Evolutionary conservation across 2,888 invertebrate species (phyloP).

Genomic region (Torymus texanus): DNA sequence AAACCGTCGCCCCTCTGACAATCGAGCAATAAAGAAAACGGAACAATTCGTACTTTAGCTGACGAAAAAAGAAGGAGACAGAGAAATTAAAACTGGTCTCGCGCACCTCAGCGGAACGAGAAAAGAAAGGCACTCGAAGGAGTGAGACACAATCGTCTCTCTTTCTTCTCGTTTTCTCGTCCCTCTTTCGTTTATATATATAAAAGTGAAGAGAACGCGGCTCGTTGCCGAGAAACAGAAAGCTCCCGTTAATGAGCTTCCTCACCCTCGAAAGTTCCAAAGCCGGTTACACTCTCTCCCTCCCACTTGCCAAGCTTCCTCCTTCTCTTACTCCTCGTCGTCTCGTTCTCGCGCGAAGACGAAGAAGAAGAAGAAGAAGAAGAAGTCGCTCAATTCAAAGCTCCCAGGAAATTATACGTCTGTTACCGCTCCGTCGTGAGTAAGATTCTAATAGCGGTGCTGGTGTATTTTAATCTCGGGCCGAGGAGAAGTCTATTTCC

Average conservation of each 20-base stretch:
- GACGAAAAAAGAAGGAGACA: too few relatives aligned
- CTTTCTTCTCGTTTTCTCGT: constrained; percentile 10
- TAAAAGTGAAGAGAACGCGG: constrained; percentile 49
- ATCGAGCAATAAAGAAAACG: background rate
- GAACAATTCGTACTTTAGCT: background rate
- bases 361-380: too few relatives aligned
- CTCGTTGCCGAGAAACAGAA: constrained; percentile 64
- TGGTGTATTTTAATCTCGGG: constrained; percentile 69
- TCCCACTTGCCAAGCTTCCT: background rate
- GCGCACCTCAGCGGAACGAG: background rate
- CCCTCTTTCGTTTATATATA: background rate
- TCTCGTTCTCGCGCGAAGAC: too few relatives aligned
- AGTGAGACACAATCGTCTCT: constrained; percentile 1
- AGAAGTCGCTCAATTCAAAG: constrained; percentile 69
- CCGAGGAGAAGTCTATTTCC: constrained; percentile 63
- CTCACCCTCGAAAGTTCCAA: constrained; percentile 71
- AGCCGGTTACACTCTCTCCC: constrained; percentile 70
- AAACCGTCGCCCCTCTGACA: constrained; percentile 24
- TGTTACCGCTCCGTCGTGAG: constrained; percentile 62
- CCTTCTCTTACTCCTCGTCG: background rate
- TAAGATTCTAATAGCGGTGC: constrained; percentile 68
- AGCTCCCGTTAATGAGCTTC: constrained; percentile 74
- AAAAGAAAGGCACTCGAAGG: constrained; percentile 38
- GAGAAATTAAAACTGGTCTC: constrained; percentile 42
- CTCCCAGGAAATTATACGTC: constrained; percentile 73